A percentile compares a stretch with the other conserved stretches of the same genome.
phyloP scores from a whole-genome alignment of 2,888 invertebrate genomes.

The Helicoverpa assulta region DNA sequence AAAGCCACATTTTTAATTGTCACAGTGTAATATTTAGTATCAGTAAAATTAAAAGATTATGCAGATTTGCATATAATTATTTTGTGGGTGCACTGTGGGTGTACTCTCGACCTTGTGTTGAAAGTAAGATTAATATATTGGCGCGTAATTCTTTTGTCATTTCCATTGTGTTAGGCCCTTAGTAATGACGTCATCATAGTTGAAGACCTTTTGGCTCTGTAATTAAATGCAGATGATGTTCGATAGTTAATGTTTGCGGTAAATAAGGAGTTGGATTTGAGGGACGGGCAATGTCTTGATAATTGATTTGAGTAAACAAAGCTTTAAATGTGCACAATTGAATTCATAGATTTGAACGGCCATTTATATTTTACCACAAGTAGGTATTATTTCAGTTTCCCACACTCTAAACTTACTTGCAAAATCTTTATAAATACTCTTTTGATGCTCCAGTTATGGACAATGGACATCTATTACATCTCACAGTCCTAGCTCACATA shows the following conservation, averaged over 20 bases:
- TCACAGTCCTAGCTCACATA: too few relatives aligned
- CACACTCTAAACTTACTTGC: too few relatives aligned
- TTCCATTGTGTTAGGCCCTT: constrained; percentile 66
- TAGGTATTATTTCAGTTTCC: too few relatives aligned
- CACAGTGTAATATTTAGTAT: too few relatives aligned
- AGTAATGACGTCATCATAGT: constrained; percentile 50
- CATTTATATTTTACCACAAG: too few relatives aligned
- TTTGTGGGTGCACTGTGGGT: constrained; percentile 74
- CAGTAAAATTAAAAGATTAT: constrained; percentile 29
- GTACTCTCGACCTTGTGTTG: constrained; percentile 75
- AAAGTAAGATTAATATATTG: constrained; percentile 75
- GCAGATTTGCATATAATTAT: constrained; percentile 14
- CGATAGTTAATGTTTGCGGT: constrained; percentile 10
- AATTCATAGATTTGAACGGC: too few relatives aligned
- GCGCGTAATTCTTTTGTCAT: constrained; percentile 69
- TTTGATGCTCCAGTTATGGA: too few relatives aligned
- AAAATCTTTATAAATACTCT: too few relatives aligned
- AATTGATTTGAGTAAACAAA: constrained; percentile 10
- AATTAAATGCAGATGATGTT: constrained; percentile 44
- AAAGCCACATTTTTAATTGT: constrained; percentile 3
- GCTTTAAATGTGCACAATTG: background rate
- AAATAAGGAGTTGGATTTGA: constrained; percentile 12
- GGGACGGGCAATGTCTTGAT: background rate
- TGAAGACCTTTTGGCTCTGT: constrained; percentile 42
- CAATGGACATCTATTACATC: too few relatives aligned